These are phyloP conservation scores for Lycocerus yunnanus DNA, from an alignment of 2,888 invertebrate species.

Conservation along the genomic window DNA sequence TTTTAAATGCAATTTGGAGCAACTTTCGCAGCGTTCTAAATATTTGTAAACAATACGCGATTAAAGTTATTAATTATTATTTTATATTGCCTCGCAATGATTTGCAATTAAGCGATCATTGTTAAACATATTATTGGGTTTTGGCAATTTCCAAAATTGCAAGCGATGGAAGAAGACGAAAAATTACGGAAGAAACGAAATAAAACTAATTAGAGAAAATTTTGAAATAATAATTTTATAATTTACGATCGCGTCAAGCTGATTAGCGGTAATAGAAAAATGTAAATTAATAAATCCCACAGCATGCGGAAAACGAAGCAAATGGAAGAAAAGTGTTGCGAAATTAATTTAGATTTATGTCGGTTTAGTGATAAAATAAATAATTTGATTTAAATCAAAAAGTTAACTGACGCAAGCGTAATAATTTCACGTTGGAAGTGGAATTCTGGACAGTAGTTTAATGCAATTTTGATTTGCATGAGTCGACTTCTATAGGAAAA, in stretches of 20 bases:
- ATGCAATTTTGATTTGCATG: not conserved
- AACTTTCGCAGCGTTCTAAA: slow-evolving; percentile 4
- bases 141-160: not conserved
- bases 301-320: not conserved
- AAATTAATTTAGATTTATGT: not conserved
- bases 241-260: not conserved
- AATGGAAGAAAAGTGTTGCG: not conserved
- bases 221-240: not conserved
- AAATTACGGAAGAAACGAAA: not conserved
- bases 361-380: not conserved
- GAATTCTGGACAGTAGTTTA: not conserved
- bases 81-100: not conserved
- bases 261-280: not conserved
- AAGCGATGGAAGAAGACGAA: not conserved
- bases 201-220: not conserved
- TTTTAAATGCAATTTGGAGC: not conserved
- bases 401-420: not conserved
- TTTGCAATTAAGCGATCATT: not conserved
- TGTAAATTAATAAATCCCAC: not conserved
- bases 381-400: not conserved
- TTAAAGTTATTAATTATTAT: not conserved
- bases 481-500: not conserved
- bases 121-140: not conserved
- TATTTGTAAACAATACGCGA: not conserved
- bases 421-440: not conserved